Evolutionary conservation across 2,797 vertebrate genomes (phyloP).

Genomic region (Eutrigla gurnardus): DNA sequence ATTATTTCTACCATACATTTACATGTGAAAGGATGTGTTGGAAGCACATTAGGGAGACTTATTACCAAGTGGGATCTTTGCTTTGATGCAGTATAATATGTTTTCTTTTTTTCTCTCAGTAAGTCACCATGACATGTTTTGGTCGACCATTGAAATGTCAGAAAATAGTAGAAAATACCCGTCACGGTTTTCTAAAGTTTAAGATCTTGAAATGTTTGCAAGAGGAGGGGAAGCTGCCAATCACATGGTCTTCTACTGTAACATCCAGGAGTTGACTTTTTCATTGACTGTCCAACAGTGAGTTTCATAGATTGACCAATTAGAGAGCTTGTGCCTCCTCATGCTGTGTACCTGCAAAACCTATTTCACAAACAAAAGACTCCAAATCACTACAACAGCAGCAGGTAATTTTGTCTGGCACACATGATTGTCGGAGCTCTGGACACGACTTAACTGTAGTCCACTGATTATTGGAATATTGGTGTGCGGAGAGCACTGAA

Average conservation of each 20-base stretch:
- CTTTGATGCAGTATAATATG: neutral
- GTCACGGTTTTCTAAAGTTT: neutral
- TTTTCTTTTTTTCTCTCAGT: neutral
- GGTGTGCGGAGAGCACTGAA: constrained; percentile 2
- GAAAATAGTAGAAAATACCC: neutral
- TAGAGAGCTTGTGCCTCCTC: neutral
- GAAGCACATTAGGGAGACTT: neutral
- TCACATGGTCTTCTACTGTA: neutral
- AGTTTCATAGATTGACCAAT: constrained; percentile 3
- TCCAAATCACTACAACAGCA: constrained; percentile 16
- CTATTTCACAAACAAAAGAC: constrained; percentile 32
- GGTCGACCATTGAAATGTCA: neutral
- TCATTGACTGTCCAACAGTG: neutral
- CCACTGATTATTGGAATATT: constrained; percentile 34
- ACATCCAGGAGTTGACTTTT: neutral
- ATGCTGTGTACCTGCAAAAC: constrained; percentile 28
- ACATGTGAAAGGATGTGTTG: neutral
- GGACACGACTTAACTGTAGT: constrained; percentile 39
- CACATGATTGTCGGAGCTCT: constrained; percentile 11
- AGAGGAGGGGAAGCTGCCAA: neutral
- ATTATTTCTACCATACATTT: neutral
- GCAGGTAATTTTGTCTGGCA: constrained; percentile 41
- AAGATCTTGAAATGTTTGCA: neutral
- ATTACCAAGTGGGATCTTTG: neutral
- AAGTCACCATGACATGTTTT: neutral